phyloP scores from a whole-genome alignment of 2,113 vertebrate species.

The Pseudopipra pipra region DNA sequence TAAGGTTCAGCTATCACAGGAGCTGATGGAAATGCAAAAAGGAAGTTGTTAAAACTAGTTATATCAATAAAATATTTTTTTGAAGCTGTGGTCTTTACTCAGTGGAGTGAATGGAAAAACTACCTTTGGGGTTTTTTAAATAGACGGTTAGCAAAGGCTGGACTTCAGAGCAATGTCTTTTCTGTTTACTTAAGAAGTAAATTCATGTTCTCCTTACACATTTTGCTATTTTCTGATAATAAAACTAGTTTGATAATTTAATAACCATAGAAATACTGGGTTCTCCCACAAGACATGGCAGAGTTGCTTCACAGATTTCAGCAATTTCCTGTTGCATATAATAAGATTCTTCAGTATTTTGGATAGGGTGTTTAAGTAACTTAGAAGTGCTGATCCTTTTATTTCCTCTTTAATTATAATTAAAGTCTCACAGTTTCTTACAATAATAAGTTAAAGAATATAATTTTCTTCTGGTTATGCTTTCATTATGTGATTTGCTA shows the following conservation, averaged over 20 bases:
- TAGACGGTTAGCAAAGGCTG: background rate
- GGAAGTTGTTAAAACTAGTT: background rate
- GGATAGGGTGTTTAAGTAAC: background rate
- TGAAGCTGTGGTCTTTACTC: background rate
- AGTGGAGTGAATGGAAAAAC: background rate
- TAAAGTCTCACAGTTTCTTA: background rate
- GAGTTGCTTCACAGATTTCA: background rate
- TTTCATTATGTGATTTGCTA: slow-evolving; percentile 64
- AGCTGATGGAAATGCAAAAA: background rate
- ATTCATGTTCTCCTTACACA: background rate
- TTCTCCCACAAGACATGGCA: background rate
- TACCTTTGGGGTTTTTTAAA: background rate
- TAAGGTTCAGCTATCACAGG: background rate
- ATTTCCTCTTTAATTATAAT: background rate
- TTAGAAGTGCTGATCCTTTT: background rate
- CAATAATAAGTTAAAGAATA: slow-evolving; percentile 13
- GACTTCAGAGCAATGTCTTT: background rate
- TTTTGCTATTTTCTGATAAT: slow-evolving; percentile 9
- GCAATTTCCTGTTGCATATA: background rate
- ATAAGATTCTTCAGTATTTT: background rate
- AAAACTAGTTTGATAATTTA: background rate
- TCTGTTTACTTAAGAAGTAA: background rate
- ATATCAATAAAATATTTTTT: background rate
- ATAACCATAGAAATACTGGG: background rate
- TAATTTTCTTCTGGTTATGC: slow-evolving; percentile 47